These are phyloP conservation scores for Tetranychus piercei DNA, from an alignment of 2,888 invertebrate species.

Conservation along the genomic window DNA sequence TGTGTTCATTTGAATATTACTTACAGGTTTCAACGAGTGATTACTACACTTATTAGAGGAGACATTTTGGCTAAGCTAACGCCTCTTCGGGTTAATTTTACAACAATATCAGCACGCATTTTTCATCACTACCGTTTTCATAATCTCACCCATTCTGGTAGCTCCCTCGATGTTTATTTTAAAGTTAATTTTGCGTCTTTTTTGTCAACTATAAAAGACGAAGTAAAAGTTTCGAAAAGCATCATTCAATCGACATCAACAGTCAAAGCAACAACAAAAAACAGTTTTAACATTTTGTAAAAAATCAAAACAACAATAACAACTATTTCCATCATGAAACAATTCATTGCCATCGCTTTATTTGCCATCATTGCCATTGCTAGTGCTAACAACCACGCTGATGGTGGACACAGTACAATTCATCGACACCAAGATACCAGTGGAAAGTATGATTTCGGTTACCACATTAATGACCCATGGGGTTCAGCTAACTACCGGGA, in stretches of 20 bases:
- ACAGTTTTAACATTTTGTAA: neutral
- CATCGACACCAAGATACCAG: neutral
- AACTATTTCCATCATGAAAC: neutral
- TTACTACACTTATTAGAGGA: neutral
- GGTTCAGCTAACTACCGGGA: neutral
- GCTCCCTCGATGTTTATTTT: neutral
- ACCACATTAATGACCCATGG: slow-evolving; percentile 2
- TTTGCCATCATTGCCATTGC: neutral
- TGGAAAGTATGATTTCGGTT: slow-evolving; percentile 8
- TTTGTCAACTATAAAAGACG: neutral
- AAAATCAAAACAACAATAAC: neutral
- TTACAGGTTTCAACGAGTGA: neutral
- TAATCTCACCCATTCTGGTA: neutral
- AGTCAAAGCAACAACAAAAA: neutral
- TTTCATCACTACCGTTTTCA: neutral
- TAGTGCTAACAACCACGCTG: slow-evolving; percentile 1
- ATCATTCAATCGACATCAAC: neutral
- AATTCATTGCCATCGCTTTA: neutral
- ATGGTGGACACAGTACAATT: slow-evolving; percentile 2
- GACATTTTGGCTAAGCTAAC: neutral
- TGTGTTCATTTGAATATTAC: neutral
- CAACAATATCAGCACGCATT: neutral
- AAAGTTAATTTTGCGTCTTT: neutral
- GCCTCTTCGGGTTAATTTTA: neutral
- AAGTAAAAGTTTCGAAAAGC: neutral